Conservation (phyloP, 1,140 invertebrate genomes). For the Leptinotarsa lineolata region DNA sequence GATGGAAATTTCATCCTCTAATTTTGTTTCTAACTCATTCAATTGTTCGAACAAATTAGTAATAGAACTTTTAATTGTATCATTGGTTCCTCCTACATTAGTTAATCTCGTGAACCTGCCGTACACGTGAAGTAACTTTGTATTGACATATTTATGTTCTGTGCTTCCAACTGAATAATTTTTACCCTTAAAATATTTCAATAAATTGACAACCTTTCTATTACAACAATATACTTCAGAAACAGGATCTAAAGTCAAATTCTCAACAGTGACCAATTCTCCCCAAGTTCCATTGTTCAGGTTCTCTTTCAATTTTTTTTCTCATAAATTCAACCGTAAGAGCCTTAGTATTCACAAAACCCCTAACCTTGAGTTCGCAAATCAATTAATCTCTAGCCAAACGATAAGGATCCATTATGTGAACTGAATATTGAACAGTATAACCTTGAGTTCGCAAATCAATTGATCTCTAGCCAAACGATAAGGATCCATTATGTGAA, state of each 20-base stretch:
- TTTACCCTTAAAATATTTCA: not conserved
- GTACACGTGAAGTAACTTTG: conserved; percentile 9
- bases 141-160: conserved; percentile 5
- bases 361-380: conserved; percentile 6
- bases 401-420: no score
- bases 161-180: not conserved
- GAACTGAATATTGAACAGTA: no score
- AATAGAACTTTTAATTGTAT: conserved; percentile 9
- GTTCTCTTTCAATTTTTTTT: conserved; percentile 12
- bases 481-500: no score
- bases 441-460: conserved; percentile 7
- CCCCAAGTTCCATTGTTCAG: conserved; percentile 8
- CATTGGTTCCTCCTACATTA: not conserved
- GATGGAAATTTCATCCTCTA: not conserved
- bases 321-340: conserved; percentile 3
- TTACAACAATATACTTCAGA: conserved; percentile 13
- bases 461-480: no score
- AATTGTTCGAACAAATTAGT: conserved; percentile 16
- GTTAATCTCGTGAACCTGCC: conserved; percentile 15
- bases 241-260: not conserved
- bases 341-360: conserved; percentile 5
- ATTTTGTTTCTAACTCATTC: conserved; percentile 1
- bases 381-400: no score
- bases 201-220: conserved; percentile 10
- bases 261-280: not conserved